Base-by-base conservation (phyloP, 2,888 invertebrate genomes). In the Nemoura dubitans region DNA sequence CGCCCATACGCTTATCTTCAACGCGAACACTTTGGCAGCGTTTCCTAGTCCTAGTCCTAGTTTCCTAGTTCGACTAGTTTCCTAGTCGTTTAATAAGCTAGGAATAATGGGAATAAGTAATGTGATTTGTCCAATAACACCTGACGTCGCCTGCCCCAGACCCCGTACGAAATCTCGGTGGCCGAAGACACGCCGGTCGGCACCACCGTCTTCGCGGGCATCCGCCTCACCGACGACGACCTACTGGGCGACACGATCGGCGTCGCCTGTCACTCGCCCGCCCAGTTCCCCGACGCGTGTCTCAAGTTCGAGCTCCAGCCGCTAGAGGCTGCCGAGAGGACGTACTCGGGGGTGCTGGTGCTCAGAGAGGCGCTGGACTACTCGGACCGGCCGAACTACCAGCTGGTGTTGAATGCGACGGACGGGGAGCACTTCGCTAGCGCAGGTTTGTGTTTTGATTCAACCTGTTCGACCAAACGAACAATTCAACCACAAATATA, bases 201-300 rank as follows among this genome's bases (percentile, higher is more conserved):
- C 0, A 94, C 94, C 5, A 95, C 95, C 0, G 93, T 98, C 29
- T 94, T 97, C 89, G 93, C 94, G 36, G 94, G 94, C 87, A 96
- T 98, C 86, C 92, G 93, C 87, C 95, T 97, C 10, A 95, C 94
- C 89, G 98, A 98, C 91, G 93, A 93, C 82, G 98, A 98, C 91
- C 94, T 95, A 1, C 94, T 96, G 16, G 97, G 98, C 0, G 95
- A 96, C 87, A 95, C 94, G 89, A 93, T 98, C 88, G 96, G 96
- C 91, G 95, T 98, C 5, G 94, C 94, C 87, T 95, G 94, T 89
- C 91, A 92, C 87, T 92, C 93, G 87, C 91, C 93, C 88, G 92
- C 92, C 88, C 92, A 95, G 94, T 95, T 94, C 92, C 93, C 94
- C 25, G 94, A 95, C 90, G 95, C 95, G 0, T 96, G 97, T 89